Base-by-base conservation (phyloP, 2,888 invertebrate species). In the Hydraecia micacea region DNA sequence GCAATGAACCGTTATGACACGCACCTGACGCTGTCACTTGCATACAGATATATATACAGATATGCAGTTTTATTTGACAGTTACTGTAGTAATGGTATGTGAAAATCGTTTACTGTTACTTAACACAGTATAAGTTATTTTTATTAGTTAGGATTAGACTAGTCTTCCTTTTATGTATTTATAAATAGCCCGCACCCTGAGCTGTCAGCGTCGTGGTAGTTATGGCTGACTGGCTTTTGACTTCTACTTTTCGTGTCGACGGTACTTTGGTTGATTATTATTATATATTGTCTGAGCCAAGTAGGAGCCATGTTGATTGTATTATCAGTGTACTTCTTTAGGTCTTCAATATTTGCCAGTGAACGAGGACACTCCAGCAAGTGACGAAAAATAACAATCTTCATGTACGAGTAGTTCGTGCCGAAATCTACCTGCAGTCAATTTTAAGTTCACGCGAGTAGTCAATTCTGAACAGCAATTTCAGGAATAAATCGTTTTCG, bases 31-130 rank as follows among this genome's bases (percentile, higher is more conserved):
- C 58, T 67, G 49, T 68, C 79, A 39, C 80, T 63, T 75, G 88
- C 88, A 88, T 89, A 87, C 87, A 74, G 76, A 88, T 71, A 32
- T 75, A 89, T 87, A 88, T 89, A 87, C 87, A 74, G 76, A 88
- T 71, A 32, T 11, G 18, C 25, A n/a, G 68, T 69, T 79, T 81
- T 79, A 68, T 83, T 88, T 81, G 58, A 76, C 77, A 73, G 73
- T 8, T 13, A 70, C 28, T 79, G 65, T 69, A 46, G 60, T 52
- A 73, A 42, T 85, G 79, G 65, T 76, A 74, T 81, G 74, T 65
- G 6, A 60, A 77, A 71, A 77, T 75, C 4, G 42, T 5, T 28
- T 55, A 86, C 82, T 76, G 79, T 80, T 79, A 77, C 58, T 71
- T 73, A 75, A 66, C 46, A 83, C 46, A 67, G 55, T n/a, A 63